Evolutionary conservation across 2,797 vertebrate genomes (phyloP).

Genomic region (Oceanodroma leucorhoa): DNA sequence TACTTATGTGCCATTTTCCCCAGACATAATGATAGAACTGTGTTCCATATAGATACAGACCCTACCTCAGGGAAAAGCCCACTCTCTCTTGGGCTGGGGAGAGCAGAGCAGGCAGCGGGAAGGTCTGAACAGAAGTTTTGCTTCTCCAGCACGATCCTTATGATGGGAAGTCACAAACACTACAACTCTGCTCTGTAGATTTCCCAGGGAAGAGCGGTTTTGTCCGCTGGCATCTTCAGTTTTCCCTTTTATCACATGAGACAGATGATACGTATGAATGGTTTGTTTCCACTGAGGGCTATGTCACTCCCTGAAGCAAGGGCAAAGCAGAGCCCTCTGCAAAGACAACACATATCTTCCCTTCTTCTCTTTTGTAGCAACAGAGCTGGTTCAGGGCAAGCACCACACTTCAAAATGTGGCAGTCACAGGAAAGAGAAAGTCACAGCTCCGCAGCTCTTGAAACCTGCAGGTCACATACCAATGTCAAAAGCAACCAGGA

Average conservation of each 20-base stretch:
- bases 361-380: not conserved
- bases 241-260: not conserved
- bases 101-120: not conserved
- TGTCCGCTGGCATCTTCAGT: not conserved
- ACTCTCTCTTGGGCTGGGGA: not conserved
- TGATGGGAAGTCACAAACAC: not conserved
- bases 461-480: not conserved
- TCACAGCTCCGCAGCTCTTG: not conserved
- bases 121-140: not conserved
- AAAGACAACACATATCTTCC: not conserved
- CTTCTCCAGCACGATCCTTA: not conserved
- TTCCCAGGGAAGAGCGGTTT: not conserved
- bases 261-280: not conserved
- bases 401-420: not conserved
- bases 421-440: not conserved
- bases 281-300: not conserved
- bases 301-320: not conserved
- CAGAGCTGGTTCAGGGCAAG: not conserved
- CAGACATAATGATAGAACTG: not conserved
- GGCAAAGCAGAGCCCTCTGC: not conserved
- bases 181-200: not conserved
- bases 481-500: not conserved
- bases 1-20: not conserved
- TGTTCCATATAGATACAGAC: not conserved
- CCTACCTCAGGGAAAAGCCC: not conserved